Percentiles rank a stretch among this genome's conserved stretches.
Evolutionary conservation across 2,888 invertebrate genomes (phyloP).

Genomic region (Ectropis crepuscularia): DNA sequence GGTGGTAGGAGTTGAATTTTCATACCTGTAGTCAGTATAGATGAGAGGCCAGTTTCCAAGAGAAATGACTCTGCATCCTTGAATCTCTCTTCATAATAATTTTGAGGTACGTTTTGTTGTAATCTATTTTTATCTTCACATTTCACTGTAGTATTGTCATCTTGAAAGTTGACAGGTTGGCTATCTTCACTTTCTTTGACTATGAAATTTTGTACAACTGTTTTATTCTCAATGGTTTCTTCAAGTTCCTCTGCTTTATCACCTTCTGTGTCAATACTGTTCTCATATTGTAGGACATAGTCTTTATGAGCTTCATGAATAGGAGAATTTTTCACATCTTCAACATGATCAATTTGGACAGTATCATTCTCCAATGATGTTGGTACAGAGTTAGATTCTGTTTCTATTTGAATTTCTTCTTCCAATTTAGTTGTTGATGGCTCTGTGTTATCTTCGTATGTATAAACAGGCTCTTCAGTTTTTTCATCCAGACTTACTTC

Average conservation of each 20-base stretch:
- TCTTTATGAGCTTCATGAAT: conserved; percentile 43
- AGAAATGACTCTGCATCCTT: conserved; percentile 93
- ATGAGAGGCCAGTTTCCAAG: conserved; percentile 85
- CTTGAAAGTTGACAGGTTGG: conserved; percentile 50
- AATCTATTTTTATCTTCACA: conserved; percentile 61
- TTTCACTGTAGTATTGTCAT: conserved; percentile 52
- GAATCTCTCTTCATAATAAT: conserved; percentile 87
- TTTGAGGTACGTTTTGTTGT: conserved; percentile 62
- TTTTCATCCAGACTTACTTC: conserved; percentile 77
- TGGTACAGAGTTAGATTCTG: conserved; percentile 50
- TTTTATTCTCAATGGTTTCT: conserved; percentile 44
- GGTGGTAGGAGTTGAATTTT: too few relatives aligned
- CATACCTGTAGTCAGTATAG: conserved; percentile 76
- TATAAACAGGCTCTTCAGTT: conserved; percentile 69
- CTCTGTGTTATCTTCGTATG: conserved; percentile 76
- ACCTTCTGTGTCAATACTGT: conserved; percentile 34
- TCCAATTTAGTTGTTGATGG: conserved; percentile 71
- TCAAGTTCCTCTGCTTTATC: conserved; percentile 40
- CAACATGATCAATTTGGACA: conserved; percentile 29
- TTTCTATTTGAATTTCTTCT: conserved; percentile 65
- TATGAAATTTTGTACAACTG: conserved; percentile 56
- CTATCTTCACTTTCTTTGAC: conserved; percentile 55
- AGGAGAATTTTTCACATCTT: conserved; percentile 43
- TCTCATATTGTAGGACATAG: conserved; percentile 25
- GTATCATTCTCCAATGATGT: conserved; percentile 42